Conservation (phyloP, 2,797 vertebrate species). For the Epinephelus coioides region DNA sequence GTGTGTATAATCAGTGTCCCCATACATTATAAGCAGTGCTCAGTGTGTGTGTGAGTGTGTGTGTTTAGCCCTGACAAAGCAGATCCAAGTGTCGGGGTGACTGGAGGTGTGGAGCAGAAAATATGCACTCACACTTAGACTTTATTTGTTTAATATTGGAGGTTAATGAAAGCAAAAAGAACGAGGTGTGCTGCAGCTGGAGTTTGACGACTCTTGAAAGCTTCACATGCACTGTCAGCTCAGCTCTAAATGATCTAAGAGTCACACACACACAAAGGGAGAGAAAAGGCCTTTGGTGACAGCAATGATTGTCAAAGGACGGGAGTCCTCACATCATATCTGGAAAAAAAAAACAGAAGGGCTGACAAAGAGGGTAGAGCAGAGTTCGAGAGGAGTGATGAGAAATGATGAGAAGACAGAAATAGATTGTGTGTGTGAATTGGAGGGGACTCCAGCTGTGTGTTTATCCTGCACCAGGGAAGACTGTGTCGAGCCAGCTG, state of each 20-base stretch:
- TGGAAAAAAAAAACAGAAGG: neutral
- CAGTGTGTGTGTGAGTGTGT: conserved; percentile 4
- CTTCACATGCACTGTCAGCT: conserved; percentile 18
- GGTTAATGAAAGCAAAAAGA: conserved; percentile 1
- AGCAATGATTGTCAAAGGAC: conserved; percentile 18
- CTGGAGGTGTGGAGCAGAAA: neutral
- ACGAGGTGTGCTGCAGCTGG: conserved; percentile 3
- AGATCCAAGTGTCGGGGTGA: conserved; percentile 13
- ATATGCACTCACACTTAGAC: neutral
- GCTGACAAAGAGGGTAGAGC: conserved; percentile 21
- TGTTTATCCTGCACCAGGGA: conserved; percentile 62
- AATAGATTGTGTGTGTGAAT: conserved; percentile 33
- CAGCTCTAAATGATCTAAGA: conserved; percentile 13
- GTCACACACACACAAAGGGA: neutral
- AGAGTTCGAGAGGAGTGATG: conserved; percentile 13
- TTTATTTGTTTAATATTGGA: neutral
- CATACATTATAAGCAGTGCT: neutral
- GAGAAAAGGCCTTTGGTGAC: conserved; percentile 28
- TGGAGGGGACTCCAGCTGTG: conserved; percentile 59
- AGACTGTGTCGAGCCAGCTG: conserved; percentile 60
- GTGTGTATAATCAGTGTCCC: conserved; percentile 24
- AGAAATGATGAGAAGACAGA: conserved; percentile 23
- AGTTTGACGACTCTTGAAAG: neutral
- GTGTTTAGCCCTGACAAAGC: conserved; percentile 18
- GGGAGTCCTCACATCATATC: conserved; percentile 19